Evolutionary conservation across 2,888 invertebrate genomes (phyloP).

Genomic region (Oscheius sp.): DNA sequence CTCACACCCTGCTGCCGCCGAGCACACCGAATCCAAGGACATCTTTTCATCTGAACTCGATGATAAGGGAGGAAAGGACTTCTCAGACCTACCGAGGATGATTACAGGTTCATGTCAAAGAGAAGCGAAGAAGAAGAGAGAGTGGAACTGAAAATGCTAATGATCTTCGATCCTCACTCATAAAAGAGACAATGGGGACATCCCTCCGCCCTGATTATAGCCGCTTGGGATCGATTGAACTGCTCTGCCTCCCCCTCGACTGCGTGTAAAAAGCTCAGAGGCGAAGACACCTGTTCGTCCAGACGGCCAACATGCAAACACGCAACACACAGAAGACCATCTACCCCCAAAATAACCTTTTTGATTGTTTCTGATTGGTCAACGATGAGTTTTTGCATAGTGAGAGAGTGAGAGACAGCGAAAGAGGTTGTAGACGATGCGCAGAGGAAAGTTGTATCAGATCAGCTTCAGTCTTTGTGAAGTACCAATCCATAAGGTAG

Average conservation of each 20-base stretch:
- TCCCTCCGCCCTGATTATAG: background rate
- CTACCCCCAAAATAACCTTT: no score
- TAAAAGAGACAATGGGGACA: constrained; percentile 8
- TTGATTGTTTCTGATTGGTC: no score
- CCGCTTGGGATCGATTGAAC: constrained; percentile 17
- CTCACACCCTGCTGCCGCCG: constrained; percentile 50
- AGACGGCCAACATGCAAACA: constrained; percentile 21
- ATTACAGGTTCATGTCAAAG: background rate
- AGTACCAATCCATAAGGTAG: no score
- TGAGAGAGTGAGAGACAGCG: no score
- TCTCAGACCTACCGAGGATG: no score
- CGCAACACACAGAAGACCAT: constrained; percentile 8
- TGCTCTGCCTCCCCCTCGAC: constrained; percentile 3
- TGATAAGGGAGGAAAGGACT: background rate
- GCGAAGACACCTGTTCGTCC: constrained; percentile 30
- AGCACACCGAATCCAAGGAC: constrained; percentile 65
- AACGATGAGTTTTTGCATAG: no score
- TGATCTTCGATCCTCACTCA: background rate
- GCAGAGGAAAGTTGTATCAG: no score
- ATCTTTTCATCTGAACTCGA: constrained; percentile 38
- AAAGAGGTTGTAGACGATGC: no score
- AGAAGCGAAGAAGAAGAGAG: background rate
- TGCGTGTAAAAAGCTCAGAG: constrained; percentile 29
- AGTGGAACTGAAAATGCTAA: background rate
- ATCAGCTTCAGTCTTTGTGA: no score